phyloP scores from a whole-genome alignment of 2,113 vertebrate species.

The Cyprinus carpio region DNA sequence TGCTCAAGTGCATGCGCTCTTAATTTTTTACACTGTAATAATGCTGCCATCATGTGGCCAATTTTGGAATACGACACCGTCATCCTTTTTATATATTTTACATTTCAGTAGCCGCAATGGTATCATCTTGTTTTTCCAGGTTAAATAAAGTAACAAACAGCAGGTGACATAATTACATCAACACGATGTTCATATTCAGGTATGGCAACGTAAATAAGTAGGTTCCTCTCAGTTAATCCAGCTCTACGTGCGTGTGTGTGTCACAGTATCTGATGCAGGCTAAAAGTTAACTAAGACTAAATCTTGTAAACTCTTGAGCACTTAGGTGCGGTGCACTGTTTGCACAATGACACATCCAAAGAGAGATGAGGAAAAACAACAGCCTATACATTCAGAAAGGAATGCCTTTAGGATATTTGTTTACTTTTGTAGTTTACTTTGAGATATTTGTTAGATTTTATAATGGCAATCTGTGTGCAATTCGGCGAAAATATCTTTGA shows the following conservation, averaged over 20 bases:
- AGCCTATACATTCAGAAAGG: neutral
- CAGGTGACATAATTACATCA: neutral
- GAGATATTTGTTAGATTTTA: neutral
- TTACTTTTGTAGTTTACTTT: neutral
- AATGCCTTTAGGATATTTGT: neutral
- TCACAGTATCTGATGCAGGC: neutral
- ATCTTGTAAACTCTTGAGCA: slow-evolving; percentile 44
- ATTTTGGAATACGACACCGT: neutral
- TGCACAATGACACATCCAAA: slow-evolving; percentile 39
- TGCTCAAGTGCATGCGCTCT: neutral
- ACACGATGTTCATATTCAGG: neutral
- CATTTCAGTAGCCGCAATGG: neutral
- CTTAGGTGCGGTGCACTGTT: slow-evolving; percentile 47
- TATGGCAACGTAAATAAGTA: neutral
- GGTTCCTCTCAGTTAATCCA: neutral
- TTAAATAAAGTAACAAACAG: neutral
- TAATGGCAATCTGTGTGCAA: neutral
- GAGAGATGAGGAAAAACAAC: neutral
- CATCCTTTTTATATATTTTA: neutral
- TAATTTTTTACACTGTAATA: neutral
- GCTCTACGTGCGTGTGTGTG: neutral
- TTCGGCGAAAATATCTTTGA: neutral
- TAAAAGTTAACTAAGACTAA: slow-evolving; percentile 33
- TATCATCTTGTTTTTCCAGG: neutral
- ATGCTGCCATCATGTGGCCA: slow-evolving; percentile 31